Evolutionary conservation across 53 echinoderm and acorn worm genomes (phyloP).

Genomic region (Arbacia lixula): DNA sequence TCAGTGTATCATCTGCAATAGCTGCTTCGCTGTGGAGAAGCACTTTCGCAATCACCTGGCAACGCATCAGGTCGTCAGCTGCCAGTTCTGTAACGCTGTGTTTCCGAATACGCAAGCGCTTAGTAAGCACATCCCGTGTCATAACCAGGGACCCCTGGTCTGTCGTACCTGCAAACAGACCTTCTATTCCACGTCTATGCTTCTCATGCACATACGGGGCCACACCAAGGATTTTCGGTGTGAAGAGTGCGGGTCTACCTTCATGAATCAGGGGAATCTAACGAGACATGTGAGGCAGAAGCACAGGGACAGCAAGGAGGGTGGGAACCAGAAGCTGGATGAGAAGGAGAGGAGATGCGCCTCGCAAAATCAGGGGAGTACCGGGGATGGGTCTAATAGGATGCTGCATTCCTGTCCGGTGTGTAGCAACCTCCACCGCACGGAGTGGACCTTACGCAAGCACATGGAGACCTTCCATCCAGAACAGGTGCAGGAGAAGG

Average conservation of each 20-base stretch:
- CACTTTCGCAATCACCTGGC: conserved; percentile 27
- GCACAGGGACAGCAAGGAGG: neutral
- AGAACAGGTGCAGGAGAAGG: neutral
- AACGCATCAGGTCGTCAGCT: neutral
- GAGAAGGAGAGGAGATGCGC: neutral
- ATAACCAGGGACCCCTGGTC: conserved; percentile 20
- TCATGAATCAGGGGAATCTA: conserved; percentile 27
- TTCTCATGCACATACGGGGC: conserved; percentile 24
- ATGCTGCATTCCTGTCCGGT: neutral
- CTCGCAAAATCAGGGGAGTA: neutral
- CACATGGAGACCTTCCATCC: conserved; percentile 20
- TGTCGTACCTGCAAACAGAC: conserved; percentile 30
- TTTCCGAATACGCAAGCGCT: conserved; percentile 7
- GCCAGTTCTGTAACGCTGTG: conserved; percentile 18
- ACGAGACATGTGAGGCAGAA: conserved; percentile 17
- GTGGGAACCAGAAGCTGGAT: neutral
- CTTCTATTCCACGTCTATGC: conserved; percentile 20
- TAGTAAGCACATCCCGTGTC: conserved; percentile 19
- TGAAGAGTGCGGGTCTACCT: neutral
- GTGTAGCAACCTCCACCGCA: conserved; percentile 10
- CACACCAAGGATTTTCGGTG: conserved; percentile 19
- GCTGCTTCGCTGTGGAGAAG: conserved; percentile 20
- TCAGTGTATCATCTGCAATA: conserved; percentile 28
- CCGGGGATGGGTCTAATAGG: neutral
- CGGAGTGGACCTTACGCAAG: neutral